phyloP scores from a whole-genome alignment of 2,113 vertebrate species.

The Protobothrops flavoviridis region DNA sequence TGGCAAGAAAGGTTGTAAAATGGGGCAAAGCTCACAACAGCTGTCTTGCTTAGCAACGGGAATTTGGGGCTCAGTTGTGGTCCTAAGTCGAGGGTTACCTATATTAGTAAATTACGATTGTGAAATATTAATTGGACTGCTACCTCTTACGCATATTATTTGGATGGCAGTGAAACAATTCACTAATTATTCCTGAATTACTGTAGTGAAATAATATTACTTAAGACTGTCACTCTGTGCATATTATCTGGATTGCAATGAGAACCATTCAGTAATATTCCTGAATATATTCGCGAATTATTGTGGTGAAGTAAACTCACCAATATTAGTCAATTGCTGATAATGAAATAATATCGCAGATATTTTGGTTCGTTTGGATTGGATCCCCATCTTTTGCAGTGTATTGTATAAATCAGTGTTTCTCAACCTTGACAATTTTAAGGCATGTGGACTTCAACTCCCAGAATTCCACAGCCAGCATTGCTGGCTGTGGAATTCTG shows the following conservation, averaged over 20 bases:
- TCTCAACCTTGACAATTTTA: too few species aligned
- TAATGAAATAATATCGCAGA: background rate
- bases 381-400: background rate
- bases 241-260: background rate
- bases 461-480: too few species aligned
- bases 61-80: too few species aligned
- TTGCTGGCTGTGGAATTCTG: too few species aligned
- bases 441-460: too few species aligned
- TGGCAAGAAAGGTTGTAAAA: too few species aligned
- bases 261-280: background rate
- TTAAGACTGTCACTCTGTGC: too few species aligned
- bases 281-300: background rate
- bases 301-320: background rate
- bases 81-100: rapidly evolving
- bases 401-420: background rate
- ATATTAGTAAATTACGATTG: too few species aligned
- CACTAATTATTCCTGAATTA: background rate
- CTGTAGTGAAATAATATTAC: background rate
- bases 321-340: too few species aligned
- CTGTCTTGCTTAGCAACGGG: too few species aligned
- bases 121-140: too few species aligned
- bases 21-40: too few species aligned
- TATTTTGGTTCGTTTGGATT: background rate
- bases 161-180: background rate
- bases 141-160: background rate